Base-by-base conservation (phyloP, 2,888 invertebrate species). In the Drosophila greeni region DNA sequence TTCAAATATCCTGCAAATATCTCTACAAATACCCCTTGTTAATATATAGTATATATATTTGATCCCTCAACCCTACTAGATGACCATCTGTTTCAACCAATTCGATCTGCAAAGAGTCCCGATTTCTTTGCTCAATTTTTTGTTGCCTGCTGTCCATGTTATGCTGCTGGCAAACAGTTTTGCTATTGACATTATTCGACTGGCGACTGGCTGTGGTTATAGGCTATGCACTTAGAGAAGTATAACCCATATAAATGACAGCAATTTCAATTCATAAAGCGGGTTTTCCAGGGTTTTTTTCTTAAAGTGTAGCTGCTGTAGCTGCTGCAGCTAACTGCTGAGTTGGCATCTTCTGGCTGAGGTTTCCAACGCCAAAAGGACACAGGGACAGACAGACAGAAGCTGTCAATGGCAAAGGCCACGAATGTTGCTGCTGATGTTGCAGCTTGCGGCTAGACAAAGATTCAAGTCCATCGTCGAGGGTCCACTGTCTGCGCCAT, bases 171-270 rank as follows among this genome's bases (percentile, higher is more conserved):
- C 74, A 76, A 76, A 79, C 76, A 76, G 64, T 74, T 75, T 77
- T 70, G 73, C 70, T 73, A 75, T 80, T 80, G 77, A 80, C 77
- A 73, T 73, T 71, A 73, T 73, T 71, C 61, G 64, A 73, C n/a
- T 66, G 76, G 58, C 56, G 57, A 68, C 49, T 77, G 76, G 76
- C 76, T 76, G 76, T 59, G 64, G 53, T 26, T 62, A 31, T 23
- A 47, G 61, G 18, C 11, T 29, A 29, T 12, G 12, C 65, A 59
- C 56, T 18, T 33, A 4, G 5, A 33, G 24, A 37, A 54, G n/a
- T 4, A 1, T 3, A 6, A 20, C 1, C 6, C 5, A 20, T 3
- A 7, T 20, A n/a, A 3, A 39, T 20, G 3, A 20, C 1, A 20
- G 6, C 3, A 14, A 14, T 7, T 1, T 20, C n/a, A 11, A 7